A percentile compares a stretch with the other conserved stretches of the same genome.
Evolutionary conservation across 1,140 invertebrate species (phyloP).

Genomic region (Atopsyche davidsoni): DNA sequence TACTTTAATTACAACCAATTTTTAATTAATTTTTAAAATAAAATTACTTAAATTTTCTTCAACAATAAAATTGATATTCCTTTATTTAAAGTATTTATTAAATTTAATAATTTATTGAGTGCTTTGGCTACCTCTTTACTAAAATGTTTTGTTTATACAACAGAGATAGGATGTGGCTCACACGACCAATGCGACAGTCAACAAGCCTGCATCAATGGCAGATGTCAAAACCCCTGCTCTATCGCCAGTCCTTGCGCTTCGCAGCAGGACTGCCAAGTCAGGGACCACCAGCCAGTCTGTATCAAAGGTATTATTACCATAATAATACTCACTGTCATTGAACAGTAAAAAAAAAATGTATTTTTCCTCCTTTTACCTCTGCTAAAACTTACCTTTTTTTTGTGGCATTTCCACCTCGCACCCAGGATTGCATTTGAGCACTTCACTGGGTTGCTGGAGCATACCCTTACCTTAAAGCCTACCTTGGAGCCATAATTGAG

Average conservation of each 20-base stretch:
- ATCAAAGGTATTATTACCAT: constrained; percentile 73
- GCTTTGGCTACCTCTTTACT: too few relatives aligned
- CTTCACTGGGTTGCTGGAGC: too few relatives aligned
- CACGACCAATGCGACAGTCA: constrained; percentile 66
- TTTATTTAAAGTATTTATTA: too few relatives aligned
- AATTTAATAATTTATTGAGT: too few relatives aligned
- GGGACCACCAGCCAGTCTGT: constrained; percentile 72
- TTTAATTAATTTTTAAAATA: neutral
- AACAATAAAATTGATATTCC: neutral
- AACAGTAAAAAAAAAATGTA: too few relatives aligned
- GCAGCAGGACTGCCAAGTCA: constrained; percentile 65
- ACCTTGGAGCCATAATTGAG: too few relatives aligned
- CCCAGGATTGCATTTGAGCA: too few relatives aligned
- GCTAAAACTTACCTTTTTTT: too few relatives aligned
- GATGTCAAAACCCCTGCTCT: constrained; percentile 70
- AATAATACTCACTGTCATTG: constrained; percentile 9
- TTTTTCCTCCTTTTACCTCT: too few relatives aligned
- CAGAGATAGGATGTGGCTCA: constrained; percentile 62
- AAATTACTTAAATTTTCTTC: neutral
- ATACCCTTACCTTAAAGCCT: too few relatives aligned
- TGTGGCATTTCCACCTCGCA: too few relatives aligned
- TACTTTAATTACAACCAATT: neutral
- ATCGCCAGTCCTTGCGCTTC: constrained; percentile 60
- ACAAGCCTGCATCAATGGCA: constrained; percentile 69
- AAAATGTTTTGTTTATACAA: constrained; percentile 22